These are phyloP conservation scores for Dinomys branickii DNA, from an alignment of 2,113 vertebrate species.

Conservation along the genomic window DNA sequence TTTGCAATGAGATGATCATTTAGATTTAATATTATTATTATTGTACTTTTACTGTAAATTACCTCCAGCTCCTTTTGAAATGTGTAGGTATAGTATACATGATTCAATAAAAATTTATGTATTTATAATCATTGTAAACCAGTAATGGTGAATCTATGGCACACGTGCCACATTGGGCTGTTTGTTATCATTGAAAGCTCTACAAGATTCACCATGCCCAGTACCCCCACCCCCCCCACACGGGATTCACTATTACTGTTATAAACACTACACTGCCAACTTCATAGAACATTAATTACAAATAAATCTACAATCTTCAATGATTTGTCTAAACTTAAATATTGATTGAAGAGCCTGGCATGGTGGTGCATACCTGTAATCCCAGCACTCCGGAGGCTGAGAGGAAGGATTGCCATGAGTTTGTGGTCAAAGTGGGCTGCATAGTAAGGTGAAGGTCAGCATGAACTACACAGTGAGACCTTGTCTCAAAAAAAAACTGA, in stretches of 20 bases:
- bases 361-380: not conserved
- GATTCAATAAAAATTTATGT: not conserved
- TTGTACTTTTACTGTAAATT: not conserved
- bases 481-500: not conserved
- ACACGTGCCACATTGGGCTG: not conserved
- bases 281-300: conserved; percentile 16
- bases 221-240: too few species aligned
- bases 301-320: not conserved
- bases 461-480: not conserved
- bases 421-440: not conserved
- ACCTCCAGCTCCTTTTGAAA: not conserved
- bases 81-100: not conserved
- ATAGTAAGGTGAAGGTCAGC: not conserved
- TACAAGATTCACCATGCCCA: not conserved
- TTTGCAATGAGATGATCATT: not conserved
- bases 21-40: not conserved
- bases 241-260: not conserved
- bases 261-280: not conserved
- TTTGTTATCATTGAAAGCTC: not conserved
- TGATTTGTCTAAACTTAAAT: conserved; percentile 17
- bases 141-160: not conserved
- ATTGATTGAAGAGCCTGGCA: not conserved
- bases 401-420: not conserved
- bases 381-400: not conserved
- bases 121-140: not conserved